phyloP scores from a whole-genome alignment of 2,888 invertebrate species.

The Drosophila meridiana region DNA sequence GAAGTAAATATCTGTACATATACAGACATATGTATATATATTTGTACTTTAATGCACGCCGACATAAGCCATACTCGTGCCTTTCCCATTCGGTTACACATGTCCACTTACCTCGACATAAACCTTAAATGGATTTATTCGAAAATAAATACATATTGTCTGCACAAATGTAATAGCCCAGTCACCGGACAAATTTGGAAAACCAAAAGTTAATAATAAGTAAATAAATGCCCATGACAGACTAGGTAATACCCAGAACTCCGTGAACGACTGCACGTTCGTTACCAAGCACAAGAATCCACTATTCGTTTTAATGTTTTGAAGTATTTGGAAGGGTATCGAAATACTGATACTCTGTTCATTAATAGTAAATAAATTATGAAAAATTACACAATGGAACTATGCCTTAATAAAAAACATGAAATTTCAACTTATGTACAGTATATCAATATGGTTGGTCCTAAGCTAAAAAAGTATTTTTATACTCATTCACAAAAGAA shows the following conservation, averaged over 20 bases:
- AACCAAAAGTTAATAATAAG: constrained; percentile 14
- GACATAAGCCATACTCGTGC: neutral
- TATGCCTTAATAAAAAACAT: no score
- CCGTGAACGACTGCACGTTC: no score
- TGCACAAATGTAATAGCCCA: constrained; percentile 2
- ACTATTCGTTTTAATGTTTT: no score
- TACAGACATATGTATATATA: neutral
- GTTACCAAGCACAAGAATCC: no score
- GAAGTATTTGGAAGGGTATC: neutral
- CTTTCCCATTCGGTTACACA: constrained; percentile 23
- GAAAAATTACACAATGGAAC: no score
- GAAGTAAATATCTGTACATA: constrained; percentile 4
- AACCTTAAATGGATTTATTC: constrained; percentile 30
- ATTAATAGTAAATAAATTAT: no score
- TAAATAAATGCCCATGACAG: neutral
- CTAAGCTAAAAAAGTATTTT: no score
- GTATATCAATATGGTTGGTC: no score
- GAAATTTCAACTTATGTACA: no score
- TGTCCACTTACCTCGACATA: constrained; percentile 6
- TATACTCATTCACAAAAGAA: no score
- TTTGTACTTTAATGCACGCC: neutral
- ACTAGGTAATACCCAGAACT: neutral
- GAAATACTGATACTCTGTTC: no score
- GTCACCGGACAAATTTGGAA: constrained; percentile 30
- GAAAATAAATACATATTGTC: constrained; percentile 11